Conservation (phyloP, 2,113 vertebrate species). For the Manacus vitellinus region DNA sequence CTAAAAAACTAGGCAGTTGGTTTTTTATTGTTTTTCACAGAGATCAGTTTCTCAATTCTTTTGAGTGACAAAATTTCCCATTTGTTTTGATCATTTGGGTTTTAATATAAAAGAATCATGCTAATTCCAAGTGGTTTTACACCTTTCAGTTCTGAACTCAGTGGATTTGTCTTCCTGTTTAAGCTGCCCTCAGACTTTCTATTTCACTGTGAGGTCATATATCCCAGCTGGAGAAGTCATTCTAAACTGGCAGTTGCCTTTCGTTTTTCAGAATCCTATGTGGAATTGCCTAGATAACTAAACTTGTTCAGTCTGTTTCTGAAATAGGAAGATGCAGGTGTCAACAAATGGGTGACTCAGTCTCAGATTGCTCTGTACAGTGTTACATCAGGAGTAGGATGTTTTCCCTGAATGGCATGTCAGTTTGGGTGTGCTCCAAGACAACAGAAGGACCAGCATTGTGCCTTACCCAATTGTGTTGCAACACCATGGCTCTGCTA, state of each 20-base stretch:
- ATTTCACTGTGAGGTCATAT: constrained; percentile 1
- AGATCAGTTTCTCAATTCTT: not conserved
- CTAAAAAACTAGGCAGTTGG: not conserved
- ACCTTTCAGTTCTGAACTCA: not conserved
- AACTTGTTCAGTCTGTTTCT: constrained; percentile 17
- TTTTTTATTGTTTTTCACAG: not conserved
- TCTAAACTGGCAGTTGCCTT: constrained; percentile 3
- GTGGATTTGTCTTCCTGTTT: not conserved
- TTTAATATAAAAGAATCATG: not conserved
- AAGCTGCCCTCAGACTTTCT: not conserved
- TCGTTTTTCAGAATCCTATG: not conserved
- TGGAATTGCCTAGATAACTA: not conserved
- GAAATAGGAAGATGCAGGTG: constrained; percentile 41
- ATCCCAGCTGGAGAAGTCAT: not conserved
- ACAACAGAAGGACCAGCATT: not conserved
- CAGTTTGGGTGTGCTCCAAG: not conserved
- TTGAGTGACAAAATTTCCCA: not conserved
- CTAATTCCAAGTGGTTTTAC: not conserved
- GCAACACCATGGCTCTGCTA: not conserved
- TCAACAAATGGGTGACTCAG: not conserved
- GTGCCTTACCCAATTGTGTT: not conserved
- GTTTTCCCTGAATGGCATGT: not conserved
- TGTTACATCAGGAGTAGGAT: not conserved
- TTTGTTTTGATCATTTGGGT: not conserved
- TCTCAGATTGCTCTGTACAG: not conserved